These are phyloP conservation scores for Cerceris ruficornis DNA, from an alignment of 2,888 invertebrate species.

Conservation along the genomic window DNA sequence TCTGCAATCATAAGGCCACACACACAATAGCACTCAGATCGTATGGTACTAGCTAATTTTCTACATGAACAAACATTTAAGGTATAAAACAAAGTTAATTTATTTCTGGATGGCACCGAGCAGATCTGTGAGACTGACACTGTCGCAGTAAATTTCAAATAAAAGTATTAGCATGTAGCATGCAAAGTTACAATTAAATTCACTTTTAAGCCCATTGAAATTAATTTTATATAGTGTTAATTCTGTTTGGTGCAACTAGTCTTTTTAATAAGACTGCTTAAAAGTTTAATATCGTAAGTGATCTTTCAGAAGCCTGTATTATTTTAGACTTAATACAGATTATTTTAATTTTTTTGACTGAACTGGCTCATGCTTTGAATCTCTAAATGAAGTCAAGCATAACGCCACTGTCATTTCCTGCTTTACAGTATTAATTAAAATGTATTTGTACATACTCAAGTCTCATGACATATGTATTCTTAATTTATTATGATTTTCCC, in stretches of 20 bases:
- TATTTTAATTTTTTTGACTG: slow-evolving; percentile 27
- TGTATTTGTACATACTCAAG: slow-evolving; percentile 51
- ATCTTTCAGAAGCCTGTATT: slow-evolving; percentile 23
- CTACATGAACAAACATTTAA: slow-evolving; percentile 43
- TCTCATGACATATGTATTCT: slow-evolving; percentile 42
- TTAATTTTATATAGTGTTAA: slow-evolving; percentile 24
- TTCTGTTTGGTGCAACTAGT: slow-evolving; percentile 57
- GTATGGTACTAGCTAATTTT: slow-evolving; percentile 47
- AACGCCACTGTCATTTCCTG: slow-evolving; percentile 47
- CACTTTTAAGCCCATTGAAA: not conserved
- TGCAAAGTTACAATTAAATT: slow-evolving; percentile 6
- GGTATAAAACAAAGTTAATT: slow-evolving; percentile 39
- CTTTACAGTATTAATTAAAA: slow-evolving; percentile 59
- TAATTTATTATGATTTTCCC: slow-evolving; percentile 48
- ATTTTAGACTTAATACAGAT: slow-evolving; percentile 19
- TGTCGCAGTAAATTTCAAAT: slow-evolving; percentile 41
- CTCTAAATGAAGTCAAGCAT: slow-evolving; percentile 24
- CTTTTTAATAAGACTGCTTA: slow-evolving; percentile 28
- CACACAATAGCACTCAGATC: slow-evolving; percentile 72
- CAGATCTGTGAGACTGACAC: slow-evolving; percentile 59
- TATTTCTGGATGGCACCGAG: slow-evolving; percentile 53
- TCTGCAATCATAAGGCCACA: slow-evolving; percentile 65
- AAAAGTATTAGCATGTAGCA: slow-evolving; percentile 32
- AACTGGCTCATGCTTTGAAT: slow-evolving; percentile 36
- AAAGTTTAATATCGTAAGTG: slow-evolving; percentile 24